Conservation (phyloP, 2,797 vertebrate genomes). For the Coluber constrictor region DNA sequence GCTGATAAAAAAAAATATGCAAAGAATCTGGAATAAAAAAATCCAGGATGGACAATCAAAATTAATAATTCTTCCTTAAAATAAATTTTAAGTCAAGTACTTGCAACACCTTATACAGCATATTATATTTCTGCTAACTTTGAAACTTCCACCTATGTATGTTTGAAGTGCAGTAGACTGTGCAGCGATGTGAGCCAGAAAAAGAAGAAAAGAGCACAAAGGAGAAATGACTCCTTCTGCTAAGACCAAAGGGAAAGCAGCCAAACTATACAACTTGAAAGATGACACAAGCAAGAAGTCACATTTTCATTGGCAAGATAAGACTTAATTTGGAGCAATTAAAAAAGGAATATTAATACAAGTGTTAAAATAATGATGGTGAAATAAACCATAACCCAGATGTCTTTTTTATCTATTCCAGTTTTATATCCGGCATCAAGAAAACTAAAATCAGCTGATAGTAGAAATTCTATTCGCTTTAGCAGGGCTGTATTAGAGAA, state of each 20-base stretch:
- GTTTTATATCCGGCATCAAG: neutral
- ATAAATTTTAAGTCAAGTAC: conserved; percentile 11
- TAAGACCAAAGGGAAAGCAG: neutral
- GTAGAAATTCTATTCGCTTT: neutral
- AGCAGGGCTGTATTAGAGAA: neutral
- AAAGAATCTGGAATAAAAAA: neutral
- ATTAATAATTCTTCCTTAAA: neutral
- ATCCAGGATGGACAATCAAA: neutral
- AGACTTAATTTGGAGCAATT: conserved; percentile 8
- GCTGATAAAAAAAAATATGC: neutral
- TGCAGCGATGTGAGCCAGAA: neutral
- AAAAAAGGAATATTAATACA: neutral
- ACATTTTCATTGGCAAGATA: conserved; percentile 17
- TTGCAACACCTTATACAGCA: neutral
- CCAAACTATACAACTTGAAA: conserved; percentile 5
- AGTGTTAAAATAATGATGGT: neutral
- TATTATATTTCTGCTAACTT: conserved; percentile 16
- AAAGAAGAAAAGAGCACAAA: neutral
- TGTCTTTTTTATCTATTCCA: neutral
- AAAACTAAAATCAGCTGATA: neutral
- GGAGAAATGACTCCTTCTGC: neutral
- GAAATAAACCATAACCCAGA: neutral
- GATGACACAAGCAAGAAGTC: conserved; percentile 12
- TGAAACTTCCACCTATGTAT: conserved; percentile 12
- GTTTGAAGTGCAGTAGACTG: conserved; percentile 5